phyloP scores from a whole-genome alignment of 2,113 vertebrate species.

The Prionailurus viverrinus region DNA sequence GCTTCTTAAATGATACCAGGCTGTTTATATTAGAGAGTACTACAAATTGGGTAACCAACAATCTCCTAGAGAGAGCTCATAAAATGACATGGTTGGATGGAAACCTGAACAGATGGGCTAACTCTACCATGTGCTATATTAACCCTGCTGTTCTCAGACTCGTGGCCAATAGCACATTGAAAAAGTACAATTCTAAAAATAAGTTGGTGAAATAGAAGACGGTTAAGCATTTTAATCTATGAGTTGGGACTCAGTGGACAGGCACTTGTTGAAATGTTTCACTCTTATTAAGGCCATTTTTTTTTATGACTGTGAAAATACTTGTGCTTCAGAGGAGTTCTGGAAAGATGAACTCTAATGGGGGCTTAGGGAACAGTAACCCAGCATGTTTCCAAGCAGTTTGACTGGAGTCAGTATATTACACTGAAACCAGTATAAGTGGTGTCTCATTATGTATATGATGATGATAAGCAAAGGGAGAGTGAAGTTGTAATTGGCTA shows the following conservation, averaged over 20 bases:
- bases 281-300: neutral
- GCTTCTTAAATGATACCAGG: conserved; percentile 83
- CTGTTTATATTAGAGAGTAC: conserved; percentile 80
- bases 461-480: conserved; percentile 32
- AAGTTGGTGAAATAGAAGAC: conserved; percentile 65
- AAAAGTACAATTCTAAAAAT: conserved; percentile 83
- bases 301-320: conserved; percentile 28
- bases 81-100: conserved; percentile 83
- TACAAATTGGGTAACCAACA: conserved; percentile 82
- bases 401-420: neutral
- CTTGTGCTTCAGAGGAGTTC: neutral
- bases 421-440: conserved; percentile 43
- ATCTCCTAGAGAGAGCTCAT: conserved; percentile 83
- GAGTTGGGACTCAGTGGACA: conserved; percentile 43
- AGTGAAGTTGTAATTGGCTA: conserved; percentile 32
- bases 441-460: conserved; percentile 54
- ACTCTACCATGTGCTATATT: conserved; percentile 81
- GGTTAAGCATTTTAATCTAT: neutral
- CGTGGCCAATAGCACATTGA: conserved; percentile 77
- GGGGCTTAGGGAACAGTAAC: neutral
- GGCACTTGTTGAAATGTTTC: conserved; percentile 55
- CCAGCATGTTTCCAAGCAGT: conserved; percentile 28
- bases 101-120: conserved; percentile 86
- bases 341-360: neutral
- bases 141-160: conserved; percentile 84